Conservation (phyloP, 2,113 vertebrate genomes). For the Eurypyga helias region DNA sequence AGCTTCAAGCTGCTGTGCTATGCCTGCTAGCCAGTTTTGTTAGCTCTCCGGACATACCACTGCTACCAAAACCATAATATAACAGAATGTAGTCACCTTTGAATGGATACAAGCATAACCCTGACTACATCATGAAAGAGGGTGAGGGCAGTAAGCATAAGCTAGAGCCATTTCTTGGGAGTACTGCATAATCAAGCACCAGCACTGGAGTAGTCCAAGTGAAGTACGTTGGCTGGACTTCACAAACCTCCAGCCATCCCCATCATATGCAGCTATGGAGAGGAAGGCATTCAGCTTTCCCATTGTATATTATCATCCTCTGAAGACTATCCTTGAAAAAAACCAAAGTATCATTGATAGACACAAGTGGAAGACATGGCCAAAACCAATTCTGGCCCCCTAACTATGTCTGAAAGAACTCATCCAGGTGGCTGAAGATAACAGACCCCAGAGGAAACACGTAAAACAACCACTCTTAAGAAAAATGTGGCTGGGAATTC, state of each 20-base stretch:
- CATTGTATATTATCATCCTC: not conserved
- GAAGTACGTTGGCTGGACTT: not conserved
- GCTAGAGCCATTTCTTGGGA: not conserved
- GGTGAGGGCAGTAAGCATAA: not conserved
- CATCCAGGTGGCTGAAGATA: not conserved
- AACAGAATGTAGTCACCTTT: not conserved
- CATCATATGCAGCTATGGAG: not conserved
- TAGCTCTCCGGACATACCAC: not conserved
- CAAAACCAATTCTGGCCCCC: not conserved
- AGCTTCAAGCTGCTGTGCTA: not conserved
- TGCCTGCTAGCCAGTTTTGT: not conserved
- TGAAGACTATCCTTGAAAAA: not conserved
- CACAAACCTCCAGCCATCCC: not conserved
- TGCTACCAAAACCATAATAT: not conserved
- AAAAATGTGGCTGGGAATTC: not conserved
- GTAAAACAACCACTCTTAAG: rapidly evolving
- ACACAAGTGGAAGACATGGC: not conserved
- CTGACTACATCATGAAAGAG: not conserved
- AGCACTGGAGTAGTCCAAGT: not conserved
- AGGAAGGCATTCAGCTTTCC: not conserved
- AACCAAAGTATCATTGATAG: rapidly evolving
- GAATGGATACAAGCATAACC: not conserved
- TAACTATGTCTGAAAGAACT: not conserved
- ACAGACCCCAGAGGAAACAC: not conserved
- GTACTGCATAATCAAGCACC: not conserved